phyloP scores from a whole-genome alignment of 2,797 vertebrate species.

The Enteromius trimaculatus region DNA sequence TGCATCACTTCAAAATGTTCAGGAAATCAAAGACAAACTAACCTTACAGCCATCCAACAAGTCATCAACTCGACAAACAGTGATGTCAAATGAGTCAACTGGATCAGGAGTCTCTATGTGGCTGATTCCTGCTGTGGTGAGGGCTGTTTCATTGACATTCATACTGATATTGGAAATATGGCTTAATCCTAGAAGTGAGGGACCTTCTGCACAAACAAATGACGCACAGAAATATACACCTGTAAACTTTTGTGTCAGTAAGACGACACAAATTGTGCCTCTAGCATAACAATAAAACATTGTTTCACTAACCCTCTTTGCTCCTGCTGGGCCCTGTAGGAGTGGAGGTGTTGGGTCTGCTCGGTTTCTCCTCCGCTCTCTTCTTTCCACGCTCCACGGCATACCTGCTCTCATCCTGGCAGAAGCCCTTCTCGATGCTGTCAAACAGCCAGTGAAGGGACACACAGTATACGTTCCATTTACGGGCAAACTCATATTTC shows the following conservation, averaged over 20 bases:
- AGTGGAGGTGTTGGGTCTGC: slow-evolving; percentile 86
- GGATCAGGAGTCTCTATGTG: slow-evolving; percentile 83
- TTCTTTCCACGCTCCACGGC: slow-evolving; percentile 71
- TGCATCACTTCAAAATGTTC: neutral
- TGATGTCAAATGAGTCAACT: slow-evolving; percentile 85
- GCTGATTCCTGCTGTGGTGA: slow-evolving; percentile 77
- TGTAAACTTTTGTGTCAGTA: neutral
- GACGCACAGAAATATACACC: neutral
- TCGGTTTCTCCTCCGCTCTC: slow-evolving; percentile 59
- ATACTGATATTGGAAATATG: slow-evolving; percentile 89
- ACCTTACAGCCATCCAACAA: slow-evolving; percentile 95
- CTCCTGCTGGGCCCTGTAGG: slow-evolving; percentile 79
- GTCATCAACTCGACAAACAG: slow-evolving; percentile 85
- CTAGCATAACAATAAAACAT: neutral
- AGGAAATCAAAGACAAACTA: slow-evolving; percentile 58
- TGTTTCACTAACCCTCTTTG: slow-evolving; percentile 74
- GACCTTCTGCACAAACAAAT: slow-evolving; percentile 62
- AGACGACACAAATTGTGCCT: neutral
- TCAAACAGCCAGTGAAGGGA: slow-evolving; percentile 94
- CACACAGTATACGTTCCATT: slow-evolving; percentile 96
- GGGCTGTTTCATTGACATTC: slow-evolving; percentile 85
- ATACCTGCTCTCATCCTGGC: slow-evolving; percentile 93
- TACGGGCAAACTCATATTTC: slow-evolving; percentile 95
- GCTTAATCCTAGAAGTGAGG: slow-evolving; percentile 88
- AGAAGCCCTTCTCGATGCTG: slow-evolving; percentile 93